Base-by-base conservation (phyloP, 1,140 invertebrate species). In the Goniozus legneri region DNA sequence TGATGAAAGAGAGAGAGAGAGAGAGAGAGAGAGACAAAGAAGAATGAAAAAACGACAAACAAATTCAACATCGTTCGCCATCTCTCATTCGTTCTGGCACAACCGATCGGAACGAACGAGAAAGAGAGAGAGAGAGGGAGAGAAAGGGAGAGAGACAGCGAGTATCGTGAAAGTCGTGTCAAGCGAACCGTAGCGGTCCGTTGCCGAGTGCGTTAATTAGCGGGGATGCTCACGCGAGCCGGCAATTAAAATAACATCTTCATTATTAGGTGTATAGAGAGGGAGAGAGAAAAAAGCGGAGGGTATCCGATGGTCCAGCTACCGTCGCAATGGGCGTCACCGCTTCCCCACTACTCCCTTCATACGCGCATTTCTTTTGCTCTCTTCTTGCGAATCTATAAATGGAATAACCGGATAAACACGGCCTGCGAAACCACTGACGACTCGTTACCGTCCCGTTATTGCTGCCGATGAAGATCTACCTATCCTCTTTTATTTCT, bases 171-270 rank as follows among this genome's bases (percentile, higher is more conserved):
- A 60, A 66, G 56, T 60, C 55, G 52, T 35, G 60, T 50, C 41
- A 55, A 68, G 64, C 48, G 54, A 52, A 65, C 55, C 50, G 56
- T 62, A 67, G 60, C 52, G 49, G 43, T 56, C 55, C 60, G 60
- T 64, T 67, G 68, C 65, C 60, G 68, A 71, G 57, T 69, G 70
- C 73, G 70, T 75, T 75, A 75, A 75, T 75, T 74, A 73, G 70
- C 61, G 64, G 55, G 10, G 67, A 69, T 71, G 64, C 69, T 69
- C 71, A 73, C 67, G 69, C 69, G 67, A 73, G 65, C 64, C 59
- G 54, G 69, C 70, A 75, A 74, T 73, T 73, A 73, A 73, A 71
- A 65, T 64, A 65, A 75, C 73, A 75, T 74, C 73, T 75, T 75
- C 70, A 75, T 75, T 75, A 75, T 72, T 69, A 71, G 67, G 57